These are phyloP conservation scores for Pseudomugil tenellus DNA, from an alignment of 2,797 vertebrate genomes.

Conservation along the genomic window DNA sequence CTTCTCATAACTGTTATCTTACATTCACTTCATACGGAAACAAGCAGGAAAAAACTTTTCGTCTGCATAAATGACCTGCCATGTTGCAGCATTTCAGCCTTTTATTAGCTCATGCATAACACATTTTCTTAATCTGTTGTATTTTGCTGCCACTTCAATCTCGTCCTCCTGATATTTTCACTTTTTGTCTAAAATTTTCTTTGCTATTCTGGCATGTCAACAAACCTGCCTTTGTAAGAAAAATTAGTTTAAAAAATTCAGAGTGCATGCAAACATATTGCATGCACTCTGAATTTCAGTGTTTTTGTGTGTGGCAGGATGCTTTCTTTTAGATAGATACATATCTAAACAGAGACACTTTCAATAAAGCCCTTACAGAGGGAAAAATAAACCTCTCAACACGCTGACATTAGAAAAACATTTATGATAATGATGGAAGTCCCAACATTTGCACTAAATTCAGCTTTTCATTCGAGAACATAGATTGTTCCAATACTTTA, in stretches of 20 bases:
- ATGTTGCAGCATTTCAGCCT: not conserved
- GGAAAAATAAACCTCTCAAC: not conserved
- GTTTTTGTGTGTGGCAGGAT: not conserved
- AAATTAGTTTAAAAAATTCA: too few species aligned
- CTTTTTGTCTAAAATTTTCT: too few species aligned
- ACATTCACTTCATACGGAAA: not conserved
- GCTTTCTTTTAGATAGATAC: constrained; percentile 47
- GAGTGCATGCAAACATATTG: not conserved
- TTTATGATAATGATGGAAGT: not conserved
- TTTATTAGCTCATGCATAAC: too few species aligned
- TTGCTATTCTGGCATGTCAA: too few species aligned
- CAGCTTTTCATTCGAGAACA: not conserved
- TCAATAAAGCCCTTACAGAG: too few species aligned
- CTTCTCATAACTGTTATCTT: not conserved
- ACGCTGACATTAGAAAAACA: not conserved
- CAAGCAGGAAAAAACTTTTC: not conserved
- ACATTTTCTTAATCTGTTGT: not conserved
- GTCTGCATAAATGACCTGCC: not conserved
- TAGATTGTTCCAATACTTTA: not conserved
- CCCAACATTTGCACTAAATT: not conserved
- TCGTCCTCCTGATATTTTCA: too few species aligned
- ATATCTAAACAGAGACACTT: too few species aligned
- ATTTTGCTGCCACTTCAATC: not conserved
- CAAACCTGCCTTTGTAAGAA: not conserved
- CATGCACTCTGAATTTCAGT: not conserved